Base-by-base conservation (phyloP, 2,797 vertebrate genomes). In the Oreortyx pictus region DNA sequence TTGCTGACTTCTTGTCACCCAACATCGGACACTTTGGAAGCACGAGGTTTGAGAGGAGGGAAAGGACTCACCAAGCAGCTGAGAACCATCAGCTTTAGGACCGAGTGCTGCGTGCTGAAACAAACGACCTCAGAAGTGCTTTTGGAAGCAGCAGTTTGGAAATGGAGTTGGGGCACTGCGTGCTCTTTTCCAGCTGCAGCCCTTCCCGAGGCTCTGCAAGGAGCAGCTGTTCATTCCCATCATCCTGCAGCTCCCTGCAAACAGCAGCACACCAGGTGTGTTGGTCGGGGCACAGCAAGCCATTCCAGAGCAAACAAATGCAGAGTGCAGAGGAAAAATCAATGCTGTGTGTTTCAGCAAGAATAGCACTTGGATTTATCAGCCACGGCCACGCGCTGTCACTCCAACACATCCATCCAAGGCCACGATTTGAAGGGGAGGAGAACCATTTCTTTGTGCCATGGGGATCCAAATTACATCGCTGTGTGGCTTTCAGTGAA, bases 261-360 rank as follows among this genome's bases (percentile, higher is more conserved):
- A 89, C 37, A 33, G 18, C 19, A 8, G 5, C 17, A 33, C 56
- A 41, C 17, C 60, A 41, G 39, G 37, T 33, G 31, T 12, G n/a
- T 22, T 75, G 22, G 37, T 60, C 64, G 27, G 50, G 81, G 88
- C 88, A 86, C 90, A 65, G 47, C 11, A 9, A 23, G 23, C 49
- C 57, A 47, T 78, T 47, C 71, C 39, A 79, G 29, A 24, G 4
- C 5, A 19, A 33, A 49, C 47, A 17, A 31, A 65, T 6, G 4
- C 9, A 46, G 50, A 77, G 20, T 62, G 27, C 31, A 47, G 16
- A 0, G 6, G 37, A 20, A 43, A 92, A 68, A 50, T 5, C 2
- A 6, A 22, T 3, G 2, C 0, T 6, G 9, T 2, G 0, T 22
- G 1, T 79, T 68, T 35, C 35, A 39, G 24, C 25, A 14, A 14